Conservation (phyloP, 2,888 invertebrate genomes). For the Acanthosepion lycidas region DNA sequence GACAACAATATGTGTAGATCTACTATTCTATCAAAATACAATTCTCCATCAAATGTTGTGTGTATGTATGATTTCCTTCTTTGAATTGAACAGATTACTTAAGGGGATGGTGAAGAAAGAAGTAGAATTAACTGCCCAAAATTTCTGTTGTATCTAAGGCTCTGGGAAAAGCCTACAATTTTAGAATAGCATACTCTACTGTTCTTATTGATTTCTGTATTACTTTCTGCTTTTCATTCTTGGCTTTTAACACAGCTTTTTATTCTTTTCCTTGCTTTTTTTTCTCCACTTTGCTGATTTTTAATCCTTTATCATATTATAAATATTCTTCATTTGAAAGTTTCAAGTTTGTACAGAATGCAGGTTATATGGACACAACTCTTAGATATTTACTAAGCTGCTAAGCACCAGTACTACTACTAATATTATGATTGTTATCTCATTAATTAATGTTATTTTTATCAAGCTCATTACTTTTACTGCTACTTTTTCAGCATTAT, state of each 20-base stretch:
- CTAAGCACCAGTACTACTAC: too few relatives aligned
- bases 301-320: background rate
- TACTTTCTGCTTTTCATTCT: background rate
- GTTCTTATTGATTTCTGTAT: background rate
- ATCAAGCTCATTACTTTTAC: background rate
- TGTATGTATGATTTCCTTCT: background rate
- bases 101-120: background rate
- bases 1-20: background rate
- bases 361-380: background rate
- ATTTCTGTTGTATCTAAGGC: slow-evolving; percentile 33
- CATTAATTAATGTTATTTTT: too few relatives aligned
- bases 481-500: background rate
- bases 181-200: background rate
- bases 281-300: background rate
- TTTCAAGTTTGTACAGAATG: background rate
- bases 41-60: background rate
- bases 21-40: background rate
- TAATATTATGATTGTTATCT: too few relatives aligned
- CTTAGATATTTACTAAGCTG: too few relatives aligned
- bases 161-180: background rate
- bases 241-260: background rate
- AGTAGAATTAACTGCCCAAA: background rate
- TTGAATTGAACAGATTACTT: background rate
- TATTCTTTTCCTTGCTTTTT: background rate
- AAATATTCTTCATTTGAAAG: background rate